These are phyloP conservation scores for Polyommatus iphigenia DNA, from an alignment of 2,888 invertebrate species.

Conservation along the genomic window DNA sequence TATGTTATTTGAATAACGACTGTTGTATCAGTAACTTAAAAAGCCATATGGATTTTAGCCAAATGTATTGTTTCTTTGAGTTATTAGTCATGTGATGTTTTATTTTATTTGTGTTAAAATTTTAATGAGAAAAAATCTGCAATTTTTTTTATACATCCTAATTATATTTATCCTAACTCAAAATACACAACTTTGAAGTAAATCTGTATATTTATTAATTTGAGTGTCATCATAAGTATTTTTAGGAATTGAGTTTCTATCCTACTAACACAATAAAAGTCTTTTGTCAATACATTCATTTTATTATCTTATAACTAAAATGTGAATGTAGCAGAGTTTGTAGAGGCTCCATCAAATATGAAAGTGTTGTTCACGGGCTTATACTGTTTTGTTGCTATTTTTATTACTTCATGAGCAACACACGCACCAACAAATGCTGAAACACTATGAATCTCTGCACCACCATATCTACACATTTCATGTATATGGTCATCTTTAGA, in stretches of 20 bases:
- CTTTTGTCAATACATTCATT: slow-evolving; percentile 15
- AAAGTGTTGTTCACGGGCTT: slow-evolving; percentile 97
- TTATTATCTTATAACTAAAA: slow-evolving; percentile 75
- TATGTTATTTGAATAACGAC: slow-evolving; percentile 49
- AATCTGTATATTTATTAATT: slow-evolving; percentile 42
- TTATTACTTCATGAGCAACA: slow-evolving; percentile 97
- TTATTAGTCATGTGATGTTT: slow-evolving; percentile 74
- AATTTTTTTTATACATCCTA: slow-evolving; percentile 64
- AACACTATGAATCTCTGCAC: slow-evolving; percentile 95
- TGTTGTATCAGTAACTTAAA: slow-evolving; percentile 62
- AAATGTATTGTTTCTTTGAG: slow-evolving; percentile 74
- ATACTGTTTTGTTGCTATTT: slow-evolving; percentile 97
- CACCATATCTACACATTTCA: slow-evolving; percentile 97
- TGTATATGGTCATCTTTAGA: slow-evolving; percentile 96
- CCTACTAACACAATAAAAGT: slow-evolving; percentile 6
- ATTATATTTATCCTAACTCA: slow-evolving; percentile 65
- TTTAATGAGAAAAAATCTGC: slow-evolving; percentile 62
- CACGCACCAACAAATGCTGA: slow-evolving; percentile 95
- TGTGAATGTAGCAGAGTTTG: slow-evolving; percentile 89
- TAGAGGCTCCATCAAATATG: slow-evolving; percentile 96
- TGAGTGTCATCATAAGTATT: background rate
- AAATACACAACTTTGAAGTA: slow-evolving; percentile 77
- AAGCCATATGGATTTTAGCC: slow-evolving; percentile 67
- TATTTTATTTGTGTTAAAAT: slow-evolving; percentile 76
- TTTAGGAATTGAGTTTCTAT: background rate